phyloP scores from a whole-genome alignment of 1,140 invertebrate species.

The Dysdera silvatica region DNA sequence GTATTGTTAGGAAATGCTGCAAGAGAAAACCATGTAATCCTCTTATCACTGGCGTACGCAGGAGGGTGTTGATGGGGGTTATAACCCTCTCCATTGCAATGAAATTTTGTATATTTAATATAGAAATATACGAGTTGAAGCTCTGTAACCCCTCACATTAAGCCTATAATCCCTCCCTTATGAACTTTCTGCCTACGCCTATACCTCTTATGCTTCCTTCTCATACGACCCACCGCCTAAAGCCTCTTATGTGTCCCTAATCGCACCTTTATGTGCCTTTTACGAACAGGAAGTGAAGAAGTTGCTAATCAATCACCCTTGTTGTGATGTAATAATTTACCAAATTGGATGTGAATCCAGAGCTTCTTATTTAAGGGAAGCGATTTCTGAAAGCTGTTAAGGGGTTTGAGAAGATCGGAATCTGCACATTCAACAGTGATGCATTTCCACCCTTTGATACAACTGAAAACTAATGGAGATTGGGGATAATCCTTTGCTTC shows the following conservation, averaged over 20 bases:
- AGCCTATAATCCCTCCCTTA: no score
- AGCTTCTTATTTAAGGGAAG: not conserved
- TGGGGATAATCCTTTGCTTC: not conserved
- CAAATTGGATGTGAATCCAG: not conserved
- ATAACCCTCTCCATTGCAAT: no score
- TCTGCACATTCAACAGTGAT: not conserved
- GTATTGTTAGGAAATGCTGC: conserved; percentile 39
- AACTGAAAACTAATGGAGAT: not conserved
- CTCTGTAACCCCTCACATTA: no score
- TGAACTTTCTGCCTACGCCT: no score
- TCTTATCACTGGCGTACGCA: no score
- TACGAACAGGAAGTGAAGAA: not conserved
- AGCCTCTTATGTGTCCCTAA: not conserved
- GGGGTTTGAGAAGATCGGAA: not conserved
- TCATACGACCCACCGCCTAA: no score
- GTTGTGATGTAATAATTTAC: not conserved
- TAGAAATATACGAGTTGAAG: no score
- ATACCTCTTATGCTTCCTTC: no score
- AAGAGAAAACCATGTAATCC: conserved; percentile 55
- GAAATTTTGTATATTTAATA: no score
- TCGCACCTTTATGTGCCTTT: not conserved
- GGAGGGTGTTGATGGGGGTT: no score
- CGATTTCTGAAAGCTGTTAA: not conserved
- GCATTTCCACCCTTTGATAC: not conserved
- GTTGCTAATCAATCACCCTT: not conserved